Base-by-base conservation (phyloP, 2,797 vertebrate species). In the Cheirogaleus major region DNA sequence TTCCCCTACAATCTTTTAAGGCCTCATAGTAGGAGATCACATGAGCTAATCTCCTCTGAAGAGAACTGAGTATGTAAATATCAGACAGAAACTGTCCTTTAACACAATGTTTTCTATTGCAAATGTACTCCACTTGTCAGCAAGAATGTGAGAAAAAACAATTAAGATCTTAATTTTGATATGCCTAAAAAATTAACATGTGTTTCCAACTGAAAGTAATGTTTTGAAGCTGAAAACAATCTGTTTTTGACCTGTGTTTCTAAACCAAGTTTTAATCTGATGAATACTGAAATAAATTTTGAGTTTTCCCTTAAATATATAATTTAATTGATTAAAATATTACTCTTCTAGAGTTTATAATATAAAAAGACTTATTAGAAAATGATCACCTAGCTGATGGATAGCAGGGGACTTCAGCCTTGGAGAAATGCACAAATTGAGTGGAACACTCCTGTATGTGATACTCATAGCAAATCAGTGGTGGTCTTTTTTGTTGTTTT, bases 221-320 rank as follows among this genome's bases (percentile, higher is more conserved):
- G 18, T 43, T 93, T 72, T 55, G 32, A 69, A 87, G 18, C 75
- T 86, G 72, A 15, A 89, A 96, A 89, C 6, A 80, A 76, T 89
- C 96, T 91, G 27, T 17, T 22, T 61, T 83, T 38, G 55, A 1
- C 45, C 27, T 75, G 9, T 91, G 75, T 88, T 93, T 96, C 59
- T 85, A 25, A 90, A 83, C 11, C 13, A 84, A 82, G 45, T 59
- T 92, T 88, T 57, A 81, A 52, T 92, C n/a, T 35, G 43, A 92
- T 43, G n/a, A 80, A 4, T 67, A 91, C 14, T 86, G 27, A 91
- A 97, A 88, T 93, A 92, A 95, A 96, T 95, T 95, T 92, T 92
- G n/a, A 91, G n/a, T 79, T 93, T 15, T 59, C 89, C 48, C 27
- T 79, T 95, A 90, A 93, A 87, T 81, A 67, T 15, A 85, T 85